Conservation (phyloP, 2,797 vertebrate genomes). For the Acipenser ruthenus region DNA sequence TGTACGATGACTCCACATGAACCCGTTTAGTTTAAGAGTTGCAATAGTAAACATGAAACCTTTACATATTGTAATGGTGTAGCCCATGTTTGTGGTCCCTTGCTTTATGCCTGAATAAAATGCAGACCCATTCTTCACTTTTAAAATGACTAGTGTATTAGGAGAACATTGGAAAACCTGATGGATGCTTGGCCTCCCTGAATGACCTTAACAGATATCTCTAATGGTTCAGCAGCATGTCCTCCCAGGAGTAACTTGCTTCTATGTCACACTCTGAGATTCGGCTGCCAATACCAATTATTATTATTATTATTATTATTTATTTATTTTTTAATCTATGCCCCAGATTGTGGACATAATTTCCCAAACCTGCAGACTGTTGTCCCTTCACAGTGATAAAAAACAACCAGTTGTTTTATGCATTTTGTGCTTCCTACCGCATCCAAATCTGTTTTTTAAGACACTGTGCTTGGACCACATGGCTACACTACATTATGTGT, state of each 20-base stretch:
- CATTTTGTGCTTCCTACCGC: background rate
- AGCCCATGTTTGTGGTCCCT: no score
- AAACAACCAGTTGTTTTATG: background rate
- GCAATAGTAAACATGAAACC: no score
- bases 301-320: no score
- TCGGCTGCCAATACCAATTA: no score
- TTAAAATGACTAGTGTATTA: constrained; percentile 5
- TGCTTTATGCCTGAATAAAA: no score
- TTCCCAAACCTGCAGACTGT: background rate
- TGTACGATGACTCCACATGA: no score
- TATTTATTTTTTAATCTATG: background rate
- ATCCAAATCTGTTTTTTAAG: background rate
- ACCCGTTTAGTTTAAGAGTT: no score
- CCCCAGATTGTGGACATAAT: background rate
- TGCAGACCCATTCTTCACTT: no score
- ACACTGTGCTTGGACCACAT: background rate
- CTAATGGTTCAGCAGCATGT: background rate
- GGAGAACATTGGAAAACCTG: constrained; percentile 9
- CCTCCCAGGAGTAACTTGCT: background rate
- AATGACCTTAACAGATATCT: background rate
- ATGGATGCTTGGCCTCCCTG: background rate
- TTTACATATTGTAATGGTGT: no score
- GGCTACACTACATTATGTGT: background rate
- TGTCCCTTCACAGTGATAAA: background rate
- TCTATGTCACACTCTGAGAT: no score